Base-by-base conservation (phyloP, 2,797 vertebrate genomes). In the Micrastur ruficollis region DNA sequence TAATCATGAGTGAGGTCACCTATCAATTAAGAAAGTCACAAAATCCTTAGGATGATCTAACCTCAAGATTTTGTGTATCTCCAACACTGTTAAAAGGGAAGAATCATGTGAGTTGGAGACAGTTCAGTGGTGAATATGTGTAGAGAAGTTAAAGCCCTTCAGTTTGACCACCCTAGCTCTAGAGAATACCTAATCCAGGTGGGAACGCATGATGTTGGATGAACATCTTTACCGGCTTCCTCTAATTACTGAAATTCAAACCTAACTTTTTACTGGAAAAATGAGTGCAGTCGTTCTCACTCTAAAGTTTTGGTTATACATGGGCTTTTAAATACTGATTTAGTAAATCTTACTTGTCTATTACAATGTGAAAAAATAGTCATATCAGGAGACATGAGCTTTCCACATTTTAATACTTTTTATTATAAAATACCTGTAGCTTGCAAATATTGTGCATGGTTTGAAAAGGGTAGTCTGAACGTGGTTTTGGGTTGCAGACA, bases 401-500 rank as follows among this genome's bases (percentile, higher is more conserved):
- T 7, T 78, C 7, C 17, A 18, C 1, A 5, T 29, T 67, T 65
- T 56, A 31, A 15, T 36, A 20, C 4, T 61, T 31, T 70, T 59
- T 40, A 87, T 58, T 12, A 36, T 16, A 44, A 44, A 65, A 49
- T 87, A 55, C 6, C 4, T 12, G 2, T 40, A 40, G 14, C 26
- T 87, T 79, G 38, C 36, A 81, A 87, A 74, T 82, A 47, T 6
- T 34, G 10, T 38, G 17, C 8, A 40, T 31, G 8, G 29, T 71
- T 87, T 89, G 47, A 58, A 75, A 88, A 79, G 18, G 29, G 31
- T 38, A 82, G 36, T 26, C 26, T 93, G 81, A 94, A 65, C 49
- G 32, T 46, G 42, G 42, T 55, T 86, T 93, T 74, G 62, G 46
- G 63, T 80, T 83, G 56, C 58, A 87, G 74, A 90, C 59, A 90